These are phyloP conservation scores for Spheniscus humboldti DNA, from an alignment of 2,797 vertebrate species.

Conservation along the genomic window DNA sequence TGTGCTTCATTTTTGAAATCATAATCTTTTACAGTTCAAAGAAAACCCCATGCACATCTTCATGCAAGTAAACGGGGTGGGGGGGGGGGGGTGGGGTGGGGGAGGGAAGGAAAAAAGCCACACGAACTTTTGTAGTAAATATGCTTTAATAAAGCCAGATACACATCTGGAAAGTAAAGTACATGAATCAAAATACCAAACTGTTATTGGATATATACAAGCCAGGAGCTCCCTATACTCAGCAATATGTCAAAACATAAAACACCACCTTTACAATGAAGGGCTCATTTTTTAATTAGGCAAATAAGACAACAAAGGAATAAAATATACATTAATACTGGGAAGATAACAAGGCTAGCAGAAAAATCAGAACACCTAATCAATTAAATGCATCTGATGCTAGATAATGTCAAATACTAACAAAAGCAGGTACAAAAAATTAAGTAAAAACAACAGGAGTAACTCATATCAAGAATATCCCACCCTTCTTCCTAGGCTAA, in stretches of 20 bases:
- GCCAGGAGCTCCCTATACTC: background rate
- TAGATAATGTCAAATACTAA: background rate
- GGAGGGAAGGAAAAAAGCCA: rapidly evolving
- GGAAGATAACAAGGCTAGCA: background rate
- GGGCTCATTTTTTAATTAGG: background rate
- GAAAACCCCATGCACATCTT: background rate
- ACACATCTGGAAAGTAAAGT: background rate
- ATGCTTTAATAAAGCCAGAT: background rate
- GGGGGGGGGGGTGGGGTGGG: too few species aligned
- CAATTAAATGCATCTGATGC: background rate
- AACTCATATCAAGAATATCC: background rate
- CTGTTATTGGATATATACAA: background rate
- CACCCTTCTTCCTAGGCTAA: background rate
- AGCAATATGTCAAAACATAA: background rate
- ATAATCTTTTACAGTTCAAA: background rate
- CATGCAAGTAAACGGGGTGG: background rate
- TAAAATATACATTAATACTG: background rate
- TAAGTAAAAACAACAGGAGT: background rate
- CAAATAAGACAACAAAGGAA: background rate
- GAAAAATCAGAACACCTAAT: background rate
- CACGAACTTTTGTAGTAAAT: background rate
- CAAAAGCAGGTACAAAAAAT: background rate
- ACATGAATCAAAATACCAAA: background rate
- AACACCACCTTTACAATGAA: background rate
- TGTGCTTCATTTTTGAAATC: background rate